Evolutionary conservation across 2,797 vertebrate genomes (phyloP).

Genomic region (Acomys russatus): DNA sequence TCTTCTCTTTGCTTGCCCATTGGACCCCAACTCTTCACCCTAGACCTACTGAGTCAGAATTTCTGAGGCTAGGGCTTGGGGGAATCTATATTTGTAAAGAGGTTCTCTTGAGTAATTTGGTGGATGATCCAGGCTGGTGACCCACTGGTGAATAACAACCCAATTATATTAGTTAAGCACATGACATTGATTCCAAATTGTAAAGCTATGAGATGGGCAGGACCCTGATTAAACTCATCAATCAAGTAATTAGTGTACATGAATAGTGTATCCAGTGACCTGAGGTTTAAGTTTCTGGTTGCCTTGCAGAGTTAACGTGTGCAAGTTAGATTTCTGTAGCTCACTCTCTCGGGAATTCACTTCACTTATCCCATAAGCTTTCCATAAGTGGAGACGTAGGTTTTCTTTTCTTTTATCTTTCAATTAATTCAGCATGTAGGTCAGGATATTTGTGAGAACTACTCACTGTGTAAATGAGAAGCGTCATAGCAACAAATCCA

Average conservation of each 20-base stretch:
- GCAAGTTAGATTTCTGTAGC: background rate
- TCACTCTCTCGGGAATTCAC: background rate
- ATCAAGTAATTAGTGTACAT: background rate
- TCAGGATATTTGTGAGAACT: constrained; percentile 60
- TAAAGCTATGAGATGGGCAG: background rate
- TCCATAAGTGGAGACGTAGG: background rate
- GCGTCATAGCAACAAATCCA: background rate
- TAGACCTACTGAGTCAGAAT: background rate
- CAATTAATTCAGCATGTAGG: constrained; percentile 61
- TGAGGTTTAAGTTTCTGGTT: constrained; percentile 20
- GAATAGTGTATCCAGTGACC: background rate
- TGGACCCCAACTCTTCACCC: background rate
- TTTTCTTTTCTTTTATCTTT: background rate
- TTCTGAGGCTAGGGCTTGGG: background rate
- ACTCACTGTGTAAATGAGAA: background rate
- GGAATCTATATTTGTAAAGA: background rate
- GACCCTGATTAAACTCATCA: background rate
- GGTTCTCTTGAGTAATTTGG: background rate
- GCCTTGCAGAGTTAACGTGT: background rate
- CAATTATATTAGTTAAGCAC: background rate
- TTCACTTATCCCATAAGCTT: background rate
- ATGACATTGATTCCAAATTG: background rate
- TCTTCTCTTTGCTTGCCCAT: background rate
- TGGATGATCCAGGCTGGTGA: background rate
- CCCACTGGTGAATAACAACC: background rate